phyloP scores from a whole-genome alignment of 2,113 vertebrate species.

The Girardinichthys multiradiatus region DNA sequence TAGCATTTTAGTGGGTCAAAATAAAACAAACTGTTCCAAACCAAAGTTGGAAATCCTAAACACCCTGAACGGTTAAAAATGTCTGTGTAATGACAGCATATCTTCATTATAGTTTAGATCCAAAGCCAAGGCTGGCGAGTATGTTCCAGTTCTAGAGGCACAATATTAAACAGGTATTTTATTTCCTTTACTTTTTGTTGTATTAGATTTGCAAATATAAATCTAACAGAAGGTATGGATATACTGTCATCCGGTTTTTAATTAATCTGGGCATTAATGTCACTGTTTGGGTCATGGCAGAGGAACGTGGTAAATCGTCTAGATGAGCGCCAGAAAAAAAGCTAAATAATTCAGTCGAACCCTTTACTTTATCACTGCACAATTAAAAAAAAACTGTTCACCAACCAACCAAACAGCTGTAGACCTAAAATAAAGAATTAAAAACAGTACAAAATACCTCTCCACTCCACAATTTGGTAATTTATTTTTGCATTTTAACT shows the following conservation, averaged over 20 bases:
- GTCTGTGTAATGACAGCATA: neutral
- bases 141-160: no score
- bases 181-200: neutral
- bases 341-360: neutral
- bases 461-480: no score
- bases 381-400: neutral
- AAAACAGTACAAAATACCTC: no score
- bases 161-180: neutral
- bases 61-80: neutral
- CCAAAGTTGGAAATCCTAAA: neutral
- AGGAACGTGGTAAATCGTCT: neutral
- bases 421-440: no score
- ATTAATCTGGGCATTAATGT: neutral
- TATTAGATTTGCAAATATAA: no score
- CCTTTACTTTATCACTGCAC: neutral
- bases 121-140: neutral
- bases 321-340: neutral
- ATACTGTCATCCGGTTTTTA: neutral
- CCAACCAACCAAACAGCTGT: no score
- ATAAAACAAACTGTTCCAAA: neutral
- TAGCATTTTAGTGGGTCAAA: neutral
- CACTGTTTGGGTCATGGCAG: neutral
- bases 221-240: neutral
- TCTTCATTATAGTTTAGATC: neutral
- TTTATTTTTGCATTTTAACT: no score